These are phyloP conservation scores for Hedychridium roseum DNA, from an alignment of 2,888 invertebrate genomes.

Conservation along the genomic window DNA sequence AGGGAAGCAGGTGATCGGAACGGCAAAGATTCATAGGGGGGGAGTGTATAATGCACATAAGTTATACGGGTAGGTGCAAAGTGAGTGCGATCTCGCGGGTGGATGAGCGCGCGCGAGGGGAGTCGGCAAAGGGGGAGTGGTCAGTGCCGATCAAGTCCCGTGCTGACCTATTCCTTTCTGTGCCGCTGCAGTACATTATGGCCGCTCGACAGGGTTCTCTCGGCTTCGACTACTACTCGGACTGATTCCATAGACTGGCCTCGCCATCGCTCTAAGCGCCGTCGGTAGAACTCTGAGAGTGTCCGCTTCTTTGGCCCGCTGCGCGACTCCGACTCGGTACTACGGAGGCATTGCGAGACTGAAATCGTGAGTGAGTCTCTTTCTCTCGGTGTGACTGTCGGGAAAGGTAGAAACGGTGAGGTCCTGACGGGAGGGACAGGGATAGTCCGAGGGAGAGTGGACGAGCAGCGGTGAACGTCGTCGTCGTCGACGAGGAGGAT, in stretches of 20 bases:
- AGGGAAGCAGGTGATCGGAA: conserved; percentile 13
- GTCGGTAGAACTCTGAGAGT: not conserved
- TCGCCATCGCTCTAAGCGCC: not conserved
- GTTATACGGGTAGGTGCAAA: conserved; percentile 53
- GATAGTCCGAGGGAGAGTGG: too few species aligned
- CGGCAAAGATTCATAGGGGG: too few species aligned
- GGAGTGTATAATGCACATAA: too few species aligned
- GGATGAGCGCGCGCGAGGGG: conserved; percentile 50
- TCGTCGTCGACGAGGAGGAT: not conserved
- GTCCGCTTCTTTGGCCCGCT: too few species aligned
- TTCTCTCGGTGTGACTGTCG: too few species aligned
- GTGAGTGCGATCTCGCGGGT: conserved; percentile 50
- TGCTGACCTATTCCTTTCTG: conserved; percentile 62
- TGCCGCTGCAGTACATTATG: conserved; percentile 60
- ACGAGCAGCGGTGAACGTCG: too few species aligned
- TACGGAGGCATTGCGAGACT: too few species aligned
- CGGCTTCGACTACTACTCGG: conserved; percentile 25
- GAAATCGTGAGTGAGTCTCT: too few species aligned
- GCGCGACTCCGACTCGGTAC: too few species aligned
- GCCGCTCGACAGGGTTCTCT: conserved; percentile 51
- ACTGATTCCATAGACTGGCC: conserved; percentile 29
- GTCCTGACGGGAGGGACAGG: too few species aligned
- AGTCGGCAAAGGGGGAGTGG: conserved; percentile 58
- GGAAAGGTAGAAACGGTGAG: too few species aligned
- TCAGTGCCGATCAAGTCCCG: conserved; percentile 55